Evolutionary conservation across 2,797 vertebrate species (phyloP), one percentile per base, ranked within the genome.

Genomic region (Myotis findleyi): DNA sequence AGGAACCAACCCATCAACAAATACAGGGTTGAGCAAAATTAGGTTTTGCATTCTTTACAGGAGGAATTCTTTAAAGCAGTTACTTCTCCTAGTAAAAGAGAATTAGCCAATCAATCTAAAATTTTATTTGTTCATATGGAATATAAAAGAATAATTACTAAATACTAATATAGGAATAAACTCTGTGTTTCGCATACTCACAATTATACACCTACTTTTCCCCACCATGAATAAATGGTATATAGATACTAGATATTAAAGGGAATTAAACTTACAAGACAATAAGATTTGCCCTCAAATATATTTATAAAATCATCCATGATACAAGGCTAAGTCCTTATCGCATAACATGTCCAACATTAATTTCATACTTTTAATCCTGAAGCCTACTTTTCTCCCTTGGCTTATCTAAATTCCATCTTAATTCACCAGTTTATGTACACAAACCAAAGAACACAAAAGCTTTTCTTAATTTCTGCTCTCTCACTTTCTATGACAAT

Each of bases 1-100:
- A 80, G 20, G 53, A 93, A 94, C 2, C 21, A 84, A 36, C 23
- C 23, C 36, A 94, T 10, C 21, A 82, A 73, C 71, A 95, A 62
- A 36, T 49, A 77, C 33, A 36, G 2, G 68, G 33, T 12, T 20
- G 36, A 17, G 68, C 36, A 38, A 69, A 69, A 69, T 36, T 38
- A 38, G 36, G 68, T 69, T 69, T 69, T 83, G 89, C 51, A 81
- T 97, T 98, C 77, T 93, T 96, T 85, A 57, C 30, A 96, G 83
- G 62, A 91, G 62, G 97, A 66, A 82, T 68, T 97, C 49, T 59
- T 97, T 81, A 76, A 95, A 85, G n/a, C 27, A 66, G 7, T 33
- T 72, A 59, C 88, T 76, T 94, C 88, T 81, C 71, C 72, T 11
- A 68, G 75, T 30, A 87, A 77, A 44, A 64, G 5, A 88, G 25